A percentile compares a stretch with the other conserved stretches of the same genome.
Conservation (phyloP, 2,888 invertebrate genomes). For the Nowickia ferox region DNA sequence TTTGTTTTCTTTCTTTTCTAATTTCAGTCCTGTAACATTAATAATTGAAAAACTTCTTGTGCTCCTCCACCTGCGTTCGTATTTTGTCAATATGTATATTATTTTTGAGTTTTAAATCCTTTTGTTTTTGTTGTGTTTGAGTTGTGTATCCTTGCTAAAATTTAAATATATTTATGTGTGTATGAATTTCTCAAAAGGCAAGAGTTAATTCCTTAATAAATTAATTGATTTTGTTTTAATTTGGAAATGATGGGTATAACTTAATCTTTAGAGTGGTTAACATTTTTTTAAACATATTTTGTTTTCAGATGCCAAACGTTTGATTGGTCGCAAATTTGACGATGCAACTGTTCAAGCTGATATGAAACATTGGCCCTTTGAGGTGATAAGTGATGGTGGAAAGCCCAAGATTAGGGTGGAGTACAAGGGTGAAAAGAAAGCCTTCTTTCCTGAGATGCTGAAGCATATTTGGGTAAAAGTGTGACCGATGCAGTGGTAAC, state of each 20-base stretch:
- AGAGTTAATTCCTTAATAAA: constrained; percentile 35
- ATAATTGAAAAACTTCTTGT: constrained; percentile 45
- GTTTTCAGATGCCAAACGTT: constrained; percentile 92
- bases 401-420: constrained; percentile 92
- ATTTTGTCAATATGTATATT: constrained; percentile 42
- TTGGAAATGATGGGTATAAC: constrained; percentile 45
- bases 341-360: constrained; percentile 95
- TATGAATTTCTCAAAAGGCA: not conserved
- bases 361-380: constrained; percentile 97
- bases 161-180: constrained; percentile 48
- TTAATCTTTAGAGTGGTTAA: not conserved
- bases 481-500: constrained; percentile 91
- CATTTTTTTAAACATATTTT: constrained; percentile 6
- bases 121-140: constrained; percentile 45
- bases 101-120: constrained; percentile 19
- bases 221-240: constrained; percentile 38
- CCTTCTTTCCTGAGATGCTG: constrained; percentile 93
- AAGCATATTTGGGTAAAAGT: constrained; percentile 87
- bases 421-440: constrained; percentile 95
- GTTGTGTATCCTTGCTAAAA: constrained; percentile 49
- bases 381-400: constrained; percentile 91
- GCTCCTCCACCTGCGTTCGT: constrained; percentile 59
- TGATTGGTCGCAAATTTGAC: constrained; percentile 96
- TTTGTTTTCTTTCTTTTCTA: constrained; percentile 53
- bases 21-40: constrained; percentile 68